Percentiles rank a stretch among this genome's conserved stretches.
These are phyloP conservation scores for Stenodema calcarata DNA, from an alignment of 2,888 invertebrate genomes.

Conservation along the genomic window DNA sequence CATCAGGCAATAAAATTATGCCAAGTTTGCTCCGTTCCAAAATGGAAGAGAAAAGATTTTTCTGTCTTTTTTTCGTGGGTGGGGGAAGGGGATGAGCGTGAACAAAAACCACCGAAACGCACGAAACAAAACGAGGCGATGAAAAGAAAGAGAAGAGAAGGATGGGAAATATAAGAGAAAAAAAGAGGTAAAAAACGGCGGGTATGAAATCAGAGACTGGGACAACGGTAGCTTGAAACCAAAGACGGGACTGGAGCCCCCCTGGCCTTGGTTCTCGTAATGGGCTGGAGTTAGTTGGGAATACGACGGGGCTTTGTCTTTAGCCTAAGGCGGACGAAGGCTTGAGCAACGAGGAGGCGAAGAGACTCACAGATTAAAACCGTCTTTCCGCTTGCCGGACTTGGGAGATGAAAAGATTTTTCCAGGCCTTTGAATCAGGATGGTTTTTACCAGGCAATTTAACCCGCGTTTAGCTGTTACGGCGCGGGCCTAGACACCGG, in stretches of 20 bases:
- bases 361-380: constrained; percentile 24
- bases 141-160: not conserved
- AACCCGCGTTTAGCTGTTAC: not conserved
- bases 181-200: constrained; percentile 5
- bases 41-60: not conserved
- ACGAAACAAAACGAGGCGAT: constrained; percentile 34
- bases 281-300: not conserved
- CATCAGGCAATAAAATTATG: not conserved
- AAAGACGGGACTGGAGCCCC: constrained; percentile 22
- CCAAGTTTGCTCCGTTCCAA: not conserved
- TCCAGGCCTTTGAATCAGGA: not conserved
- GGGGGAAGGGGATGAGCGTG: not conserved
- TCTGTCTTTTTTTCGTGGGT: not conserved
- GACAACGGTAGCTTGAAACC: constrained; percentile 41
- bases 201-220: constrained; percentile 35
- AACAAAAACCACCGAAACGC: constrained; percentile 7
- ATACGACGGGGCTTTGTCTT: constrained; percentile 2
- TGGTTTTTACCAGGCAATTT: not conserved
- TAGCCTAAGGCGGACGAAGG: constrained; percentile 11
- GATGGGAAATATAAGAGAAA: not conserved
- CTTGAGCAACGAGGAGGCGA: constrained; percentile 16
- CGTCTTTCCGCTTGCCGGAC: constrained; percentile 18
- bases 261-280: constrained; percentile 30
- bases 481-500: not conserved
- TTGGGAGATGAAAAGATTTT: constrained; percentile 15